phyloP scores from a whole-genome alignment of 2,888 invertebrate species.

The Auanema freiburgensis region DNA sequence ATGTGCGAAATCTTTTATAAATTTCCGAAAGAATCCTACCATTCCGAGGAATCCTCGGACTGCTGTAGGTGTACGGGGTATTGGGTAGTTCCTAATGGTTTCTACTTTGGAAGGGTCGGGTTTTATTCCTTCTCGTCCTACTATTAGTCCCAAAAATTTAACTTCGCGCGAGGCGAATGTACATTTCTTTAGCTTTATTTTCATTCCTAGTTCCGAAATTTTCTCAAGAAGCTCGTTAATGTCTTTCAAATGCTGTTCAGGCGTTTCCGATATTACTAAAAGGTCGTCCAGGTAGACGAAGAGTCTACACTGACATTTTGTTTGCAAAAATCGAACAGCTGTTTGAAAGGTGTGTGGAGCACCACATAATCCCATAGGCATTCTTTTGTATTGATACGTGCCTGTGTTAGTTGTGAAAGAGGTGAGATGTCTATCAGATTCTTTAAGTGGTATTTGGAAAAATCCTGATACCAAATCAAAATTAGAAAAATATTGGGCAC shows the following conservation, averaged over 20 bases:
- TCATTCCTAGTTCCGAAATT: conserved; percentile 27
- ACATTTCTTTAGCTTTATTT: conserved; percentile 32
- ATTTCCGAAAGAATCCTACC: conserved; percentile 33
- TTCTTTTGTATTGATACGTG: conserved; percentile 26
- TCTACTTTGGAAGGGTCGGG: conserved; percentile 29
- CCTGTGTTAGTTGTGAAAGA: conserved; percentile 33
- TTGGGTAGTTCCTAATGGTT: conserved; percentile 21
- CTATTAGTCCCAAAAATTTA: conserved; percentile 33
- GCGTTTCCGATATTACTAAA: conserved; percentile 15
- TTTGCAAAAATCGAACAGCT: conserved; percentile 13
- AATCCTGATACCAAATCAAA: conserved; percentile 35
- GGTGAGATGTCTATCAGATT: conserved; percentile 25
- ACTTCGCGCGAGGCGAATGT: conserved; percentile 28
- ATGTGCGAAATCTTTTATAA: conserved; percentile 33
- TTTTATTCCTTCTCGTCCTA: conserved; percentile 31
- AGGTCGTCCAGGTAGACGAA: conserved; percentile 40
- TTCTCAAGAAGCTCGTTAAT: conserved; percentile 27
- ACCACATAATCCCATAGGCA: conserved; percentile 36
- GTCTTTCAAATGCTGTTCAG: conserved; percentile 37
- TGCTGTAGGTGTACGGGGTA: conserved; percentile 21
- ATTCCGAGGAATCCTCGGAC: conserved; percentile 33
- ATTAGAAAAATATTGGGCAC: conserved; percentile 18
- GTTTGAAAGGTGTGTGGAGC: conserved; percentile 31
- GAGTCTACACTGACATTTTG: not conserved
- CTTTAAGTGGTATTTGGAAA: conserved; percentile 27